A percentile compares a stretch with the other conserved stretches of the same genome.
phyloP scores from a whole-genome alignment of 2,113 vertebrate genomes.

The Helogale parvula region DNA sequence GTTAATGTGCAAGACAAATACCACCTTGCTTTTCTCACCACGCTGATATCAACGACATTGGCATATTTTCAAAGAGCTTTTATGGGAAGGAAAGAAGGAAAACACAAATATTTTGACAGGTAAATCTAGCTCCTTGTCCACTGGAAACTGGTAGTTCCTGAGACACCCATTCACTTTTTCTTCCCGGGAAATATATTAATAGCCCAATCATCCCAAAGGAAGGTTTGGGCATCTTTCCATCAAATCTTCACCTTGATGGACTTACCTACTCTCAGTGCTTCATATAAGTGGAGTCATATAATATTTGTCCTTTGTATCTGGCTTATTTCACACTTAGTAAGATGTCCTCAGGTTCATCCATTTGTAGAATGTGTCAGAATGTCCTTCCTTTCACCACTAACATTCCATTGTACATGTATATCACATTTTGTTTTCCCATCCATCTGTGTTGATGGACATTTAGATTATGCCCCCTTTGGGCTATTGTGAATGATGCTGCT shows the following conservation, averaged over 20 bases:
- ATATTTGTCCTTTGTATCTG: neutral
- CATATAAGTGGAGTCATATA: neutral
- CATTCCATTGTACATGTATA: too few species aligned
- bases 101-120: neutral
- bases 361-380: neutral
- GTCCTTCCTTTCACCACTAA: neutral
- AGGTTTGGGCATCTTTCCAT: neutral
- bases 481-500: neutral
- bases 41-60: neutral
- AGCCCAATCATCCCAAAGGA: neutral
- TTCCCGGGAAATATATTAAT: neutral
- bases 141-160: neutral
- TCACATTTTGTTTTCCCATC: neutral
- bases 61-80: neutral
- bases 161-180: neutral
- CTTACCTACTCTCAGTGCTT: neutral
- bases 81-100: neutral
- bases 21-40: neutral
- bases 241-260: neutral
- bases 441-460: neutral
- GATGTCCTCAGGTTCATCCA: neutral
- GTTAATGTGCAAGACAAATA: neutral
- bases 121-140: neutral
- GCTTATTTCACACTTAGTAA: neutral
- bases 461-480: neutral